Conservation (phyloP, 1,140 invertebrate genomes). For the Linepithema humile region DNA sequence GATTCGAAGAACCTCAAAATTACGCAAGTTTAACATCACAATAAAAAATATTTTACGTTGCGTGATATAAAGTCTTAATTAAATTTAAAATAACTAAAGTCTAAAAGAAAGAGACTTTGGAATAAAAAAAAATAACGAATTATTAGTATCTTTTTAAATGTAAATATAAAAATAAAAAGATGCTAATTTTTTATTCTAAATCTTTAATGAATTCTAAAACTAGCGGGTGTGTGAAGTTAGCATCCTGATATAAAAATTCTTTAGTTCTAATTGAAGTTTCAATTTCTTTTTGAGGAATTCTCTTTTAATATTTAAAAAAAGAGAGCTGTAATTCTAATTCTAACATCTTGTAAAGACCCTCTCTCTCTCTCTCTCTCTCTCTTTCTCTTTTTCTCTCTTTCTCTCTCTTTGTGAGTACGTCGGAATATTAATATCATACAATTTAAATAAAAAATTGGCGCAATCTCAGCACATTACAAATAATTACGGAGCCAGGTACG, state of each 20-base stretch:
- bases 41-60: not conserved
- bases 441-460: too few species aligned
- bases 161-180: not conserved
- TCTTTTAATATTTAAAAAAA: too few species aligned
- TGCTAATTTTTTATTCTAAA: not conserved
- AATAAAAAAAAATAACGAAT: not conserved
- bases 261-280: too few species aligned
- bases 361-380: too few species aligned
- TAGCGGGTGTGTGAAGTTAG: too few species aligned
- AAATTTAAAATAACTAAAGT: not conserved
- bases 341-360: too few species aligned
- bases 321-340: too few species aligned
- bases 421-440: not conserved
- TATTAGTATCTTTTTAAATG: not conserved
- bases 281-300: too few species aligned
- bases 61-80: too few species aligned
- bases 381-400: too few species aligned
- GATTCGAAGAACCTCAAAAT: not conserved
- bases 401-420: too few species aligned
- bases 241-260: too few species aligned
- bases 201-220: not conserved
- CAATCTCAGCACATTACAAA: constrained; percentile 4
- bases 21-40: not conserved
- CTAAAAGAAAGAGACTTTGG: not conserved
- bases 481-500: constrained; percentile 53